phyloP scores from a whole-genome alignment of 2,797 vertebrate species.

The Xyrichtys novacula region DNA sequence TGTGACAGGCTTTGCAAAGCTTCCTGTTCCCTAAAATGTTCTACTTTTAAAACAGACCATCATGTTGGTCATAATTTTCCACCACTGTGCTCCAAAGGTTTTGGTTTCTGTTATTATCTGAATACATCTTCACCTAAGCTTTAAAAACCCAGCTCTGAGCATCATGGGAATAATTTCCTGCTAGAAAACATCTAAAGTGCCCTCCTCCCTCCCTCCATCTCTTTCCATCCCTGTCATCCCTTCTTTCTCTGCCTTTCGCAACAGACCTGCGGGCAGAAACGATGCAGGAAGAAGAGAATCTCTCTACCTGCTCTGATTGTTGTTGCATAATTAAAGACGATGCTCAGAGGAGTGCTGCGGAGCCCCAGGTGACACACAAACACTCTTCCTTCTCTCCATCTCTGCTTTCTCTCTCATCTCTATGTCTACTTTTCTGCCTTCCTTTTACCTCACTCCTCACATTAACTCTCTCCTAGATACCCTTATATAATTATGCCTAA shows the following conservation, averaged over 20 bases:
- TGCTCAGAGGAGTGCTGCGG: slow-evolving; percentile 15
- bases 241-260: background rate
- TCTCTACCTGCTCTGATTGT: slow-evolving; percentile 43
- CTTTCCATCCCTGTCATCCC: background rate
- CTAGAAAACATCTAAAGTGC: background rate
- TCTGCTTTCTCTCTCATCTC: background rate
- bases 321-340: slow-evolving; percentile 44
- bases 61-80: too few species aligned
- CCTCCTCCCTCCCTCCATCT: background rate
- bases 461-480: background rate
- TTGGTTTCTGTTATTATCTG: background rate
- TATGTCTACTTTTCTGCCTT: too few species aligned
- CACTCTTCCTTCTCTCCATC: slow-evolving; percentile 3
- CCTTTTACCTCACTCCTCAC: background rate
- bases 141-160: background rate
- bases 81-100: background rate
- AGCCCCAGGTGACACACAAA: slow-evolving; percentile 31
- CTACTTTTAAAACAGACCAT: too few species aligned
- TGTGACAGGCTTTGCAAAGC: too few species aligned
- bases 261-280: slow-evolving; percentile 22
- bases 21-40: too few species aligned
- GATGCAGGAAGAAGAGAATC: slow-evolving; percentile 10
- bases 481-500: background rate
- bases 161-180: background rate
- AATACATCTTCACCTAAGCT: background rate